Evolutionary conservation across 2,113 vertebrate species (phyloP), one percentile per base, ranked within the genome.

Genomic region (Dromiciops gliroides): DNA sequence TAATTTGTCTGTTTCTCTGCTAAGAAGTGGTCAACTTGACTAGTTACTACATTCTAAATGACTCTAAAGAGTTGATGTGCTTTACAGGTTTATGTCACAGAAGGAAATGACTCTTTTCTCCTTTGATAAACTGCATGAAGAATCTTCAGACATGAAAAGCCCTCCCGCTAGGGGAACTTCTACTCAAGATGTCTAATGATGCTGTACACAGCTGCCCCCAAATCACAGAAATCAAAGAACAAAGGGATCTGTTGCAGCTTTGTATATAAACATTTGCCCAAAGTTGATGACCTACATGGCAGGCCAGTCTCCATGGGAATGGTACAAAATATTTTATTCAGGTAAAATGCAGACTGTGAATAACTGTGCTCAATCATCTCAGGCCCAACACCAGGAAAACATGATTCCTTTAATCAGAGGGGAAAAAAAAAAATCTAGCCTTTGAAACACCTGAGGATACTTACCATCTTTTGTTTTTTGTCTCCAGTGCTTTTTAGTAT

Each of bases 151-250:
- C 90, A n/a, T 50, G 31, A 90, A 90, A 90, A 90, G 50, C 90
- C 91, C 22, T 92, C 91, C 50, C 3, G n/a, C 50, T 83, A 92
- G 90, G 50, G 50, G 83, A 93, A 94, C 44, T 23, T 75, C 91
- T 95, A 90, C 91, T 95, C 96, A 16, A 37, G 93, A 95, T 89
- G 51, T 31, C 47, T 50, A 52, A 56, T 50, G 91, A 31, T 89
- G 28, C 11, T 90, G 60, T 93, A 52, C 31, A 89, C 67, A 50
- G 37, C n/a, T 92, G 37, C 51, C 24, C 48, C 24, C 89, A 92
- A 56, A 60, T 95, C 48, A 67, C 37, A 96, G 51, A 97, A 49
- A 95, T 91, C 90, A 92, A 52, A 31, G 95, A 95, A 94, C 92
- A 51, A 96, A 96, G 93, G 28, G 10, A 91, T 93, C 90, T 92